Evolutionary conservation across 2,797 vertebrate genomes (phyloP), one percentile per base, ranked within the genome.

Genomic region (Agapornis canus): DNA sequence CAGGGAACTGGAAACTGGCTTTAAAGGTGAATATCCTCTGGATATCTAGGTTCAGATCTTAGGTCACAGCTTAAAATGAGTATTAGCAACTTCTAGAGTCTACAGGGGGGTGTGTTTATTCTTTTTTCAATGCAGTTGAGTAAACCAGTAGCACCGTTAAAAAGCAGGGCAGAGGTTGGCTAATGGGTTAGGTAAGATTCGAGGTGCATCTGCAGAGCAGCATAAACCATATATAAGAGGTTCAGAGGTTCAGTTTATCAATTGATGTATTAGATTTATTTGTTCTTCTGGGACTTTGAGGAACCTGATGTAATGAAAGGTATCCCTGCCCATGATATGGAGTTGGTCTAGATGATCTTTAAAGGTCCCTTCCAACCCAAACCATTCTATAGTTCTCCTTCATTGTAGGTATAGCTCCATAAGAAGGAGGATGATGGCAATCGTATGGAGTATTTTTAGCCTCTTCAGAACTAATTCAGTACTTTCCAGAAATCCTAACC

Each of bases 21-120:
- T 86, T 54, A 87, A 94, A 89, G 83, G 75, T 90, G 90, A 87
- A 66, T 82, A 65, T 91, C 27, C 26, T 60, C 45, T 56, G 29
- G 35, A 61, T 66, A 83, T 92, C 39, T 8, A 43, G 52, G 71
- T 80, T 89, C 78, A 82, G 20, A 64, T 89, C 78, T 89, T 69
- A 23, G 57, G 78, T 91, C 73, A 85, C 75, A 81, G 43, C n/a
- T 82, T 86, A 82, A 91, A 95, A 76, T 18, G 11, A 49, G 20
- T 89, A 19, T 88, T 84, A 48, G 31, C 31, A 83, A 5, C 47
- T 77, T 20, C 26, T 76, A 4, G 25, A 60, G 10, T 75, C 17
- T 61, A 25, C 3, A 18, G 27, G 19, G 54, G 7, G 3, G 6
- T 56, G 22, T 17, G 31, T n/a, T 5, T 32, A 25, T 61, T 29